A percentile compares a stretch with the other conserved stretches of the same genome.
Conservation (phyloP, 2,113 vertebrate genomes). For the Colaptes auratus region DNA sequence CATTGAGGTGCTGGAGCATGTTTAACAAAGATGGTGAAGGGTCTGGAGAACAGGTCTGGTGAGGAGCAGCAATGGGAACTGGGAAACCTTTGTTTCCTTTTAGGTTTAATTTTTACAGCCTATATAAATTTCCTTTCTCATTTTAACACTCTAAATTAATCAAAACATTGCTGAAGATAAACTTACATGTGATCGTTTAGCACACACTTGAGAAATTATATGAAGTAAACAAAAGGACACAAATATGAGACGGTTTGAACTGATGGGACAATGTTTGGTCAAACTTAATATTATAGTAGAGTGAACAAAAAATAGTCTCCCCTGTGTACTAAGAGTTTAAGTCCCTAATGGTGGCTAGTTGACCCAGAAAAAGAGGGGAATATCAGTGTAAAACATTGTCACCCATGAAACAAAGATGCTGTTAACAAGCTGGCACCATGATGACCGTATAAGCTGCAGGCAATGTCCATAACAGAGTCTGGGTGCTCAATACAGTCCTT, state of each 20-base stretch:
- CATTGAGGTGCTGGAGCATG: no score
- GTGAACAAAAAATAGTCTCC: neutral
- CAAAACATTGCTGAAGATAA: no score
- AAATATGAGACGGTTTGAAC: neutral
- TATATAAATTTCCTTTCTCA: no score
- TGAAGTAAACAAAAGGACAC: neutral
- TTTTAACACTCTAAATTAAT: no score
- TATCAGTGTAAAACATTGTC: neutral
- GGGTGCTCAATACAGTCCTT: neutral
- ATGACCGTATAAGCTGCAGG: neutral
- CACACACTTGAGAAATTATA: conserved; percentile 50
- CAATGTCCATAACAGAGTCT: neutral
- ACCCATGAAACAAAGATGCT: neutral
- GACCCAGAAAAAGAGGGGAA: neutral
- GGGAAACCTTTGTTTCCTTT: no score
- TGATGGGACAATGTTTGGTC: neutral
- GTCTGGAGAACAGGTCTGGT: no score
- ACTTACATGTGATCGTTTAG: conserved; percentile 34
- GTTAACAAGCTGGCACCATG: neutral
- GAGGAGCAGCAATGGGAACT: no score
- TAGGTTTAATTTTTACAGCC: no score
- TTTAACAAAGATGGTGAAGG: no score
- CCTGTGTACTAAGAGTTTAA: neutral
- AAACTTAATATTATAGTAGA: neutral
- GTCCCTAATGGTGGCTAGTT: neutral